Evolutionary conservation across 2,888 invertebrate species (phyloP).

Genomic region (Lutraria lutraria): DNA sequence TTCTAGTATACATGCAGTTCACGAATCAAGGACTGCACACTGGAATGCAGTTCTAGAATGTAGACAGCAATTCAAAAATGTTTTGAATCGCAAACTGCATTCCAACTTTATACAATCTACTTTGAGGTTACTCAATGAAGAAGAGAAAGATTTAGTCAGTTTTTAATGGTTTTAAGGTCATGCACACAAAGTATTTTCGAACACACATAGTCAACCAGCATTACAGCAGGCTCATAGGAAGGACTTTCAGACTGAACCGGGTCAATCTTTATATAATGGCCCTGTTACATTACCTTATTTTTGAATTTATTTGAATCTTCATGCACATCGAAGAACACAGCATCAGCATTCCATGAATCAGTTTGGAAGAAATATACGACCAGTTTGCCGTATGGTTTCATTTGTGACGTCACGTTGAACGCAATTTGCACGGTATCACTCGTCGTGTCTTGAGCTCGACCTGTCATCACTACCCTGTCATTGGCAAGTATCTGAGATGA

Average conservation of each 20-base stretch:
- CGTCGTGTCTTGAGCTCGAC: conserved; percentile 31
- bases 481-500: conserved; percentile 58
- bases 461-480: conserved; percentile 52
- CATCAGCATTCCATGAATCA: conserved; percentile 63
- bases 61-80: too few species aligned
- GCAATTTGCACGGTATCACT: conserved; percentile 38
- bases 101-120: too few species aligned
- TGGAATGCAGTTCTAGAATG: too few species aligned
- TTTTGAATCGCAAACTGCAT: too few species aligned
- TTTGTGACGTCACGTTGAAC: conserved; percentile 53
- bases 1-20: too few species aligned
- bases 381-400: conserved; percentile 64
- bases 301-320: conserved; percentile 60
- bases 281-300: conserved; percentile 53
- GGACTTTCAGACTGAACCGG: background rate
- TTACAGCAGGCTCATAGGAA: background rate
- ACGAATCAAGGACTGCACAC: too few species aligned
- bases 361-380: conserved; percentile 63
- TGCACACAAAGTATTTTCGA: too few species aligned
- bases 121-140: too few species aligned
- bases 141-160: too few species aligned
- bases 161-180: too few species aligned
- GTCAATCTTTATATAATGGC: background rate
- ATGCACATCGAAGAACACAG: conserved; percentile 58
- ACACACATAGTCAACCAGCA: too few species aligned